Base-by-base conservation (phyloP, 2,113 vertebrate species). In the Litocranius walleri region DNA sequence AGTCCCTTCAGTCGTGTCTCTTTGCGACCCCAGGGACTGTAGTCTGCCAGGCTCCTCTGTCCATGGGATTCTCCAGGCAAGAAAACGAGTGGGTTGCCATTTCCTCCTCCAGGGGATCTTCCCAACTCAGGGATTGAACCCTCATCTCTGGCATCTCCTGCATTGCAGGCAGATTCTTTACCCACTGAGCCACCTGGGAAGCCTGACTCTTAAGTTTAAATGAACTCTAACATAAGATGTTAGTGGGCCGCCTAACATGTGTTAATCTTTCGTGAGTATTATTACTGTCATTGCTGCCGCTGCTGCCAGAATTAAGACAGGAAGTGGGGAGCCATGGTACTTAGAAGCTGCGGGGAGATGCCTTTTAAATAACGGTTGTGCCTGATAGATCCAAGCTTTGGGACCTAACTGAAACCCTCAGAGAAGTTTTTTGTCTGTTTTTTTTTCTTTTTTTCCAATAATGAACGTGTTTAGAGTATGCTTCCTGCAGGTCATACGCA, bases 221-320 rank as follows among this genome's bases (percentile, higher is more conserved):
- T 36, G 61, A 81, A 13, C 64, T 19, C 7, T 40, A n/a, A 16
- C 27, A 13, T 52, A 2, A 21, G 30, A 33, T 19, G 7, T 71
- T 13, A 4, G 40, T 23, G n/a, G 36, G 23, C 56, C 16, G 5
- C 89, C 67, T 43, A n/a, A 4, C 71, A 5, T 12, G 5, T 5
- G 5, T 1, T 9, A 6, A 7, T 48, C 71, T n/a, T 21, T 57
- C 10, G 1, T 48, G 56, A 1, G 27, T 36, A 2, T n/a, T 1
- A 1, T 13, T 29, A 10, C 40, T 40, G 2, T 11, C 54, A 6
- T 25, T 30, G 29, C 81, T 19, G 13, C 29, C 25, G 13, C 74
- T 3, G 43, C 93, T 3, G 10, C 57, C 48, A 33, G 1, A 23
- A 6, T 45, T 4, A 1, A 45, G 36, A 43, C 50, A 59, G 54